phyloP scores from a whole-genome alignment of 2,113 vertebrate genomes.

The Gadus chalcogrammus region DNA sequence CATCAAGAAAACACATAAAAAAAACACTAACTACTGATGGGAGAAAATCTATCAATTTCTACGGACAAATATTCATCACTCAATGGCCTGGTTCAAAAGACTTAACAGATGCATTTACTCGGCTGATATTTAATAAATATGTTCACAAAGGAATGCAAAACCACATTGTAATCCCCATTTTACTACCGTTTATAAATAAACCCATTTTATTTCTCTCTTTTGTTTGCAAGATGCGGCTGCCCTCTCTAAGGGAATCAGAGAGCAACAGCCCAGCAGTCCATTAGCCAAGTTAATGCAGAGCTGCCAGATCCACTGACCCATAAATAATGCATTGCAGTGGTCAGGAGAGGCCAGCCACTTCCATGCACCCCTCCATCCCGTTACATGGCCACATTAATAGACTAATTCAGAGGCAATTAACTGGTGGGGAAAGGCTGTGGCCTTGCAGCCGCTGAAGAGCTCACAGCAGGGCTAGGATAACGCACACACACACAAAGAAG shows the following conservation, averaged over 20 bases:
- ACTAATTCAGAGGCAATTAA: conserved; percentile 77
- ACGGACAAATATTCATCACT: no score
- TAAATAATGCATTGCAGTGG: conserved; percentile 73
- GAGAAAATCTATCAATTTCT: no score
- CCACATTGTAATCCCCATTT: no score
- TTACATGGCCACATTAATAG: conserved; percentile 71
- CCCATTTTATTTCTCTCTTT: background rate
- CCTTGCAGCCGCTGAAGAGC: conserved; percentile 63
- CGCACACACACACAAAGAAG: conserved; percentile 23
- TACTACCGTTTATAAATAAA: no score
- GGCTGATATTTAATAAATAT: no score
- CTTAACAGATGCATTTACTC: no score
- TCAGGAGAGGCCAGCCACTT: conserved; percentile 72
- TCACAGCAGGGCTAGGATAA: conserved; percentile 52
- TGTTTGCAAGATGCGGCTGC: conserved; percentile 58
- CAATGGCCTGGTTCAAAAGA: no score
- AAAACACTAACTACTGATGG: no score
- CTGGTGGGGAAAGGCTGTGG: conserved; percentile 67
- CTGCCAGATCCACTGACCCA: conserved; percentile 72
- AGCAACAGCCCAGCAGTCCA: conserved; percentile 58
- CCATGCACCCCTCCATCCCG: conserved; percentile 58
- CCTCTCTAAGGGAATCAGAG: conserved; percentile 58
- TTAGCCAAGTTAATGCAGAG: conserved; percentile 73
- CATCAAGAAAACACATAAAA: no score
- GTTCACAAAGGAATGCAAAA: no score